phyloP scores from a whole-genome alignment of 2,888 invertebrate genomes.

The Ceramica pisi region DNA sequence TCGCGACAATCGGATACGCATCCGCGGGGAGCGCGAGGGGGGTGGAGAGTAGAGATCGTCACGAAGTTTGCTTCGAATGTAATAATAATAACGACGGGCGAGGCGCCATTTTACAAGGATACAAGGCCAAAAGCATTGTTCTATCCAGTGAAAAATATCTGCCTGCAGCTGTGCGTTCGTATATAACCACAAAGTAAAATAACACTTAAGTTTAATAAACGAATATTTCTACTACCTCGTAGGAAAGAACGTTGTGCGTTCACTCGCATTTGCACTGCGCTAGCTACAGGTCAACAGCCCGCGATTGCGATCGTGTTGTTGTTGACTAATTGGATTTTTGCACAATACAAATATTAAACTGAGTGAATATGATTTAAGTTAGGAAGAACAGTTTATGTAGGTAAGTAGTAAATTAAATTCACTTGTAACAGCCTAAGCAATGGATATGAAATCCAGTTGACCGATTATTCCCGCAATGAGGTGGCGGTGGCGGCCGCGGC shows the following conservation, averaged over 20 bases:
- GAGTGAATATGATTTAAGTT: conserved; percentile 19
- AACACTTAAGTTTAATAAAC: conserved; percentile 58
- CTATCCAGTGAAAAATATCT: conserved; percentile 77
- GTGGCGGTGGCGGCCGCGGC: conserved; percentile 77
- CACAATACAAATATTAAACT: conserved; percentile 66
- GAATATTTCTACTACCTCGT: conserved; percentile 72
- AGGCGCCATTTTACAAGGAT: conserved; percentile 91
- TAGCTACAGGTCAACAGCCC: conserved; percentile 88
- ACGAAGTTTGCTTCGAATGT: conserved; percentile 90
- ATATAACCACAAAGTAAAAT: conserved; percentile 54
- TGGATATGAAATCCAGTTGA: conserved; percentile 80
- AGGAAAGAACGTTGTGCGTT: conserved; percentile 73
- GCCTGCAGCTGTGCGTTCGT: conserved; percentile 61
- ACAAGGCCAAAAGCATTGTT: conserved; percentile 88
- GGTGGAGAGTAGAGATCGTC: conserved; percentile 88
- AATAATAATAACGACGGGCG: conserved; percentile 89
- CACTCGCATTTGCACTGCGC: conserved; percentile 77
- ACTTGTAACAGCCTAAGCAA: conserved; percentile 57
- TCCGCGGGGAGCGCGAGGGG: conserved; percentile 85
- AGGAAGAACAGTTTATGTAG: conserved; percentile 22
- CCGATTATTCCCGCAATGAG: conserved; percentile 89
- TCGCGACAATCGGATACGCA: conserved; percentile 90
- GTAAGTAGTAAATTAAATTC: conserved; percentile 39
- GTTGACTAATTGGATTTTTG: conserved; percentile 82
- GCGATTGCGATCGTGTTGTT: conserved; percentile 82